Conservation (phyloP, 2,113 vertebrate genomes). For the Junco hyemalis region DNA sequence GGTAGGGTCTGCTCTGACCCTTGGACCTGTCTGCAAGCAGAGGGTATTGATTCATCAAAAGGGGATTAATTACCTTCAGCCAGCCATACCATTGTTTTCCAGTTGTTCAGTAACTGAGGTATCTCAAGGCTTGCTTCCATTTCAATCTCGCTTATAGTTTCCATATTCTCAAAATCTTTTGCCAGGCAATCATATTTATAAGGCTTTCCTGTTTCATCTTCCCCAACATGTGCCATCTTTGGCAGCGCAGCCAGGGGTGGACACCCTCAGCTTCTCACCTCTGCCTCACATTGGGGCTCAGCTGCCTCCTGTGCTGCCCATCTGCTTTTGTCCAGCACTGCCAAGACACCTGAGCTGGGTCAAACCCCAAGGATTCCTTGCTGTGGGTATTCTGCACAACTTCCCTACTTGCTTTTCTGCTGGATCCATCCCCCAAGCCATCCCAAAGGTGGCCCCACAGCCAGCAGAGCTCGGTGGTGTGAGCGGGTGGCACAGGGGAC, state of each 20-base stretch:
- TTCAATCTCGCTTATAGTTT: no score
- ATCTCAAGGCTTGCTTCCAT: no score
- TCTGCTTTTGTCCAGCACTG: not conserved
- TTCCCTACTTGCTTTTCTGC: not conserved
- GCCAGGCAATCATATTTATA: no score
- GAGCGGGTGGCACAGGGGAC: not conserved
- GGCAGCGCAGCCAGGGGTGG: not conserved
- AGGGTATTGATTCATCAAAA: no score
- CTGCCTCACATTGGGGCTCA: accelerated
- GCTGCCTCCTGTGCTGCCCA: not conserved
- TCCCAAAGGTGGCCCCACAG: not conserved
- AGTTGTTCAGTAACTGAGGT: no score
- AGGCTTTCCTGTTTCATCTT: no score
- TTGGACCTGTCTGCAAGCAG: no score
- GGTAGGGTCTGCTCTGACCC: no score
- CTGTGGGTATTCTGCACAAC: not conserved
- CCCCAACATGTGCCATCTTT: not conserved
- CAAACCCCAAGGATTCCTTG: not conserved
- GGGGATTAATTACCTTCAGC: no score
- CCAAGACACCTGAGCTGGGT: not conserved
- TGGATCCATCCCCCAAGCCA: not conserved
- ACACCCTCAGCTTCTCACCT: not conserved
- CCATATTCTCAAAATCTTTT: no score
- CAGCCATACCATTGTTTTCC: no score
- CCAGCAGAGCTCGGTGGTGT: not conserved